Conservation (phyloP, 1,140 invertebrate species). For the Lineus longissimus region DNA sequence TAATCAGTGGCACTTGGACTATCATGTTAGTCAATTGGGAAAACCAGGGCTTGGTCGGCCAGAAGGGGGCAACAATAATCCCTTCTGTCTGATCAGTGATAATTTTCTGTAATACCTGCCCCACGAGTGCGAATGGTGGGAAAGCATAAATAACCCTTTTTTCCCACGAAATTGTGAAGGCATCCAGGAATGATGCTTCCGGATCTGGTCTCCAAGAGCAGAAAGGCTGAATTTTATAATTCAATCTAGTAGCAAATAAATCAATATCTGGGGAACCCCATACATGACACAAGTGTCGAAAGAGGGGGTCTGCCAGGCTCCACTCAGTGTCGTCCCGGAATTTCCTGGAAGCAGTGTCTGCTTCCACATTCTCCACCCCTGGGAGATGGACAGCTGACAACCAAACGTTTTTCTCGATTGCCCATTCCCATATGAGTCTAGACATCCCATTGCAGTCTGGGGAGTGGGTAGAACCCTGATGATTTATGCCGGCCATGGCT, state of each 20-base stretch:
- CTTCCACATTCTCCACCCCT: constrained; percentile 15
- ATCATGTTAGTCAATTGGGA: constrained; percentile 13
- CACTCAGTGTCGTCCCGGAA: constrained; percentile 20
- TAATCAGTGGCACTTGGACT: constrained; percentile 8
- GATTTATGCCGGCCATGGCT: constrained; percentile 16
- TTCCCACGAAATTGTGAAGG: constrained; percentile 16
- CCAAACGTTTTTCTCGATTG: constrained; percentile 13
- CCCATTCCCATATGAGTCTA: constrained; percentile 21
- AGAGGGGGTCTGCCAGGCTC: constrained; percentile 5
- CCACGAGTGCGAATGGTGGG: constrained; percentile 22
- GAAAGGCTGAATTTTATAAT: constrained; percentile 15
- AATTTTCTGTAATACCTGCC: constrained; percentile 18
- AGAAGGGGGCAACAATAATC: constrained; percentile 15
- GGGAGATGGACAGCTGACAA: constrained; percentile 16
- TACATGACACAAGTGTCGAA: constrained; percentile 6
- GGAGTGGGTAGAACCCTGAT: constrained; percentile 9
- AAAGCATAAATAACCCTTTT: constrained; percentile 21
- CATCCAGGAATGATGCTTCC: constrained; percentile 14
- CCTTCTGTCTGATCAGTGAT: constrained; percentile 6
- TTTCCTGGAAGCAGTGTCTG: constrained; percentile 16
- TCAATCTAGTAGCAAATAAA: no score
- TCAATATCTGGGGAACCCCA: background rate
- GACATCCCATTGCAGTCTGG: background rate
- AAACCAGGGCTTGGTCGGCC: constrained; percentile 21
- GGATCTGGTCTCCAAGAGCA: constrained; percentile 13